Percentiles rank a stretch among this genome's conserved stretches.
Conservation (phyloP, 2,888 invertebrate genomes). For the Drosophila histrio region DNA sequence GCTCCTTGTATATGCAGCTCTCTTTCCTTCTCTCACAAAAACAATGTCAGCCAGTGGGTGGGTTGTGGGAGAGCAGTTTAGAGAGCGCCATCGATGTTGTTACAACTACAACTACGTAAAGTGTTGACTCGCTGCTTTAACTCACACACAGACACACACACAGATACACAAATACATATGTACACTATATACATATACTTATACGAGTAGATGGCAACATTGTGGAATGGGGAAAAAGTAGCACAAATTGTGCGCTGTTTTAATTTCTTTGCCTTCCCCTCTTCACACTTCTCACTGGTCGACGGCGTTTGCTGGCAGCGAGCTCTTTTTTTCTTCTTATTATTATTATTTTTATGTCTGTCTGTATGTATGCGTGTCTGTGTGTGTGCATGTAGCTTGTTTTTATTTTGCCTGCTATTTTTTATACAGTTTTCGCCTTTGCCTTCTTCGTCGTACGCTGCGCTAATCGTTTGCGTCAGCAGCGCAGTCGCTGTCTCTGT, state of each 20-base stretch:
- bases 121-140: constrained; percentile 63
- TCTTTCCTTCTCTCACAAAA: constrained; percentile 32
- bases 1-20: constrained; percentile 9
- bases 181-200: constrained; percentile 21
- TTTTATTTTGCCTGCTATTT: constrained; percentile 69
- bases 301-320: constrained; percentile 17
- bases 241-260: constrained; percentile 81
- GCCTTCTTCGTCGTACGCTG: constrained; percentile 59
- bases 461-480: constrained; percentile 70
- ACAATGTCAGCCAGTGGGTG: constrained; percentile 67
- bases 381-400: constrained; percentile 43
- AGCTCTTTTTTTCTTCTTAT: constrained; percentile 38
- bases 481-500: constrained; percentile 61
- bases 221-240: constrained; percentile 78
- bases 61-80: constrained; percentile 56
- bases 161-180: constrained; percentile 34
- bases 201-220: constrained; percentile 59
- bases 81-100: constrained; percentile 65
- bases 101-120: constrained; percentile 68
- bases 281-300: constrained; percentile 17
- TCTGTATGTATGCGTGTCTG: constrained; percentile 20
- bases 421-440: constrained; percentile 47
- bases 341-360: constrained; percentile 38
- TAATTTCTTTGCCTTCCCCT: constrained; percentile 68
- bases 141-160: constrained; percentile 15